Base-by-base conservation (phyloP, 2,888 invertebrate genomes). In the Heteropelma amictum region DNA sequence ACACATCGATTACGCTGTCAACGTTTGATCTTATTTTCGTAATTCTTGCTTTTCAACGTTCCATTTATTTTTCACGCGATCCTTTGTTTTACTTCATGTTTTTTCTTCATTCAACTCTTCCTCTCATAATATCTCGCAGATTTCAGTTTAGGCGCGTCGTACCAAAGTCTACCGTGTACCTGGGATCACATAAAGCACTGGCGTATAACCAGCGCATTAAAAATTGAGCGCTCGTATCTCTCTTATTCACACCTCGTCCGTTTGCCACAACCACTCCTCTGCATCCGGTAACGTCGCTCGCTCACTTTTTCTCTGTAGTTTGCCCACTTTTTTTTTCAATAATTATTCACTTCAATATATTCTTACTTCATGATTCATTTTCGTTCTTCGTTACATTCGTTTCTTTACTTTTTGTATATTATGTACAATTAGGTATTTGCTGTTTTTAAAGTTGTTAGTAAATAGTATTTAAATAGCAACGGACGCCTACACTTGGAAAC, bases 401-500 rank as follows among this genome's bases (percentile, higher is more conserved):
- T 71, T 78, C 78, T 77, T 77, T 63, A 79, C 78, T 77, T 79
- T 83, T 82, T 83, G 81, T 85, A 85, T 84, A 85, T 81, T 86
- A 86, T 86, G 76, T 86, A 86, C 86, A 86, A 83, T 84, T 85
- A 81, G 82, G 80, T 85, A 82, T 80, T 79, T 75, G 75, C 75
- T 76, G 78, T 78, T 71, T 73, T 69, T 77, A 14, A 30, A 77
- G 80, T 81, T 83, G 84, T 85, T 84, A 86, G 82, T 84, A 82
- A 81, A 85, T 73, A 78, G 67, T 85, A 83, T 83, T 51, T 84
- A 84, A 73, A 85, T 81, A 86, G 83, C 83, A 83, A 85, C 85
- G 80, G 84, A 85, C 84, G 83, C 78, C 83, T 83, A 85, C 81
- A 80, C 82, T 83, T n/a, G 83, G 86, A 87, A 87, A 87, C 83